These are phyloP conservation scores for Nerophis lumbriciformis DNA, from an alignment of 2,113 vertebrate genomes.

Conservation along the genomic window DNA sequence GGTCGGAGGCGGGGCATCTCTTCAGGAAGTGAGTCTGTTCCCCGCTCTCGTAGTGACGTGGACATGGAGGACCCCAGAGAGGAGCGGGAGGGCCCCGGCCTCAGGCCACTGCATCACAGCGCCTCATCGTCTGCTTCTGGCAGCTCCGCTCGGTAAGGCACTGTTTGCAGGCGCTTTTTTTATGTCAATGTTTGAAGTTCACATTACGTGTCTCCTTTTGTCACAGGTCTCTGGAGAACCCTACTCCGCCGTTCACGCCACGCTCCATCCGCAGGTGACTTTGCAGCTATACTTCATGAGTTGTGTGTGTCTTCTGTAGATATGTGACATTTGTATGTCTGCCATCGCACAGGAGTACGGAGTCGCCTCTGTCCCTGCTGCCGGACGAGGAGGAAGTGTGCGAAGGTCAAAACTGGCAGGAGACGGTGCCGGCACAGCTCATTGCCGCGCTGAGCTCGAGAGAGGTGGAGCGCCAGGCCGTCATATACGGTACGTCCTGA, in stretches of 20 bases:
- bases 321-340: background rate
- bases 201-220: constrained; percentile 20
- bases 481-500: constrained; percentile 81
- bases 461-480: constrained; percentile 87
- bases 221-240: constrained; percentile 87
- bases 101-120: constrained; percentile 81
- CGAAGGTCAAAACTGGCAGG: constrained; percentile 87
- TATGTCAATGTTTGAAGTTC: background rate
- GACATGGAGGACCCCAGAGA: constrained; percentile 88
- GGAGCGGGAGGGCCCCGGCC: constrained; percentile 61
- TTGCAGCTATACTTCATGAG: background rate
- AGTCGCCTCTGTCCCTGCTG: constrained; percentile 75
- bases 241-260: constrained; percentile 89
- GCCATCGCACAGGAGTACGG: constrained; percentile 72
- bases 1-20: constrained; percentile 70
- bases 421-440: constrained; percentile 74
- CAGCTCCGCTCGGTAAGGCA: constrained; percentile 79
- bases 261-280: constrained; percentile 85
- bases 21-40: constrained; percentile 76
- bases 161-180: background rate
- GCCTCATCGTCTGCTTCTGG: constrained; percentile 85
- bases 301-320: background rate
- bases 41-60: constrained; percentile 87
- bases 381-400: constrained; percentile 81
- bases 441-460: constrained; percentile 70